Evolutionary conservation across 2,888 invertebrate genomes (phyloP).

Genomic region (Glyphotaelius pellucidus): DNA sequence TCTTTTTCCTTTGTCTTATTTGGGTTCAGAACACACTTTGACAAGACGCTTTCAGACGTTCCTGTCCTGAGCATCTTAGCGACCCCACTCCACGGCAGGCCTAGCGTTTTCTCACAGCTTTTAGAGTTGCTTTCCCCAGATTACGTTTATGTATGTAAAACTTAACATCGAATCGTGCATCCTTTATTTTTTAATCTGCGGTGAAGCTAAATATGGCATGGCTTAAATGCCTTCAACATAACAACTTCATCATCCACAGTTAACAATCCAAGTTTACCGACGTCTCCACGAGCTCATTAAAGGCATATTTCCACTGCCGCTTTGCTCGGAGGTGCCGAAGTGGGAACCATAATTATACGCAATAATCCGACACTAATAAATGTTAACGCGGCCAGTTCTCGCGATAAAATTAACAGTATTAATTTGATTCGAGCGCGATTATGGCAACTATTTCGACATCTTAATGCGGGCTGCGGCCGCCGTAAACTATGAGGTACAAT

Average conservation of each 20-base stretch:
- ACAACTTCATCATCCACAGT: background rate
- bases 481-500: conserved; percentile 20
- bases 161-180: background rate
- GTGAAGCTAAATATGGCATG: background rate
- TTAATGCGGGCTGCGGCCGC: conserved; percentile 29
- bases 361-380: conserved; percentile 45
- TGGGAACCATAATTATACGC: conserved; percentile 27
- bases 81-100: too few relatives aligned
- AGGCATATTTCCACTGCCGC: background rate
- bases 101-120: too few relatives aligned
- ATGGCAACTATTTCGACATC: conserved; percentile 54
- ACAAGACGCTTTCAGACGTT: too few relatives aligned
- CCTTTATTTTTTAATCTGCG: background rate
- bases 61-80: too few relatives aligned
- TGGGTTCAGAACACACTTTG: too few relatives aligned
- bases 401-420: conserved; percentile 40
- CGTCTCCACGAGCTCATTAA: conserved; percentile 12
- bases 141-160: background rate
- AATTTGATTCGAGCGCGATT: conserved; percentile 47
- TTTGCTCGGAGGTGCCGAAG: conserved; percentile 24
- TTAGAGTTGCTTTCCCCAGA: too few relatives aligned
- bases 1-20: too few relatives aligned
- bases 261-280: conserved; percentile 7
- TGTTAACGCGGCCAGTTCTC: conserved; percentile 33
- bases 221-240: background rate